Percentiles rank a stretch among this genome's conserved stretches.
Evolutionary conservation across 2,113 vertebrate species (phyloP).

Genomic region (Prochilodus magdalenae): DNA sequence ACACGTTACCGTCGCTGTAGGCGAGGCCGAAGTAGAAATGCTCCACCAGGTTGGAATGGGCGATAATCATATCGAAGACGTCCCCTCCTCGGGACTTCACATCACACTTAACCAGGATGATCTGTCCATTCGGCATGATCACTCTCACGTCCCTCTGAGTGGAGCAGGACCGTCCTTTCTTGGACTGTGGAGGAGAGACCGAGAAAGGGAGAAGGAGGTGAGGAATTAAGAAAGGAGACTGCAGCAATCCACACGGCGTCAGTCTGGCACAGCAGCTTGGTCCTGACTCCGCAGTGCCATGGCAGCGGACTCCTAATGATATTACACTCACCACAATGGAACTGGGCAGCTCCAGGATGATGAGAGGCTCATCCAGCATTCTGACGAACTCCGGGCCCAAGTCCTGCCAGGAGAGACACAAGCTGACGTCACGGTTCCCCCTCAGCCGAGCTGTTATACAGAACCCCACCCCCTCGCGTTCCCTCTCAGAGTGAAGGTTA

Average conservation of each 20-base stretch:
- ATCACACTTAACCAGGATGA: conserved; percentile 87
- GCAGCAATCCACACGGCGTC: background rate
- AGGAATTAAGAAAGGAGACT: background rate
- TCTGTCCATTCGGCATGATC: conserved; percentile 85
- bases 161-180: conserved; percentile 83
- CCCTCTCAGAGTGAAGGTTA: conserved; percentile 39
- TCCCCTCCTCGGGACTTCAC: conserved; percentile 81
- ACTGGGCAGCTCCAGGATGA: conserved; percentile 84
- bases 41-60: conserved; percentile 83
- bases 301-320: background rate
- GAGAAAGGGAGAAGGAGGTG: background rate
- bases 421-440: background rate
- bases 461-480: no score
- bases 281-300: background rate
- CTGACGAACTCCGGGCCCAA: conserved; percentile 84
- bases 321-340: conserved; percentile 82
- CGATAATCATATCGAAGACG: conserved; percentile 83
- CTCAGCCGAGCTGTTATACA: no score
- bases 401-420: conserved; percentile 66
- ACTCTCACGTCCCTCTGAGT: conserved; percentile 84
- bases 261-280: background rate
- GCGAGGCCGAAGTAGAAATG: conserved; percentile 90
- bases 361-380: conserved; percentile 77
- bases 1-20: conserved; percentile 80
- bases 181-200: conserved; percentile 72